phyloP scores from a whole-genome alignment of 2,888 invertebrate species.

The Ophion costatus region DNA sequence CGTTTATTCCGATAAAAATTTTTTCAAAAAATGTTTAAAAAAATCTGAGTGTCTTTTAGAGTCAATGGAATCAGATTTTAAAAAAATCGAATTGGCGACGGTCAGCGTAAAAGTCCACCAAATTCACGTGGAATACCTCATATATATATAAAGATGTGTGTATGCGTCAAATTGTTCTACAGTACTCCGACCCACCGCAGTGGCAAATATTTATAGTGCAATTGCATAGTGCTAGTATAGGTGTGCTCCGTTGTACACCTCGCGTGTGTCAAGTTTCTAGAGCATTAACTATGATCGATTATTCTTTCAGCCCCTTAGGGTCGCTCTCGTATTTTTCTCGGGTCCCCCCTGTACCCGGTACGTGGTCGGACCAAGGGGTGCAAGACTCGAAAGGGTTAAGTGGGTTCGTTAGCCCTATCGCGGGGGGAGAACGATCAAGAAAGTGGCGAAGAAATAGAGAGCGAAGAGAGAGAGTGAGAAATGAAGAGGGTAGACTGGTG shows the following conservation, averaged over 20 bases:
- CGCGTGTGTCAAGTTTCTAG: conserved; percentile 16
- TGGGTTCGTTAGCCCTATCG: conserved; percentile 70
- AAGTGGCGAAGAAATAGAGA: conserved; percentile 12
- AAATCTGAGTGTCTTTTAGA: no score
- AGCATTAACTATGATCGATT: conserved; percentile 75
- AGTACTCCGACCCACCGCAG: neutral
- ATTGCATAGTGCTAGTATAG: conserved; percentile 9
- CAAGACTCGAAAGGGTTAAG: conserved; percentile 59
- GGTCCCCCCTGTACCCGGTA: conserved; percentile 16
- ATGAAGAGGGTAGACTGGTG: neutral
- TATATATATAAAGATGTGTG: no score
- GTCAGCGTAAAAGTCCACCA: no score
- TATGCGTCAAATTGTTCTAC: no score
- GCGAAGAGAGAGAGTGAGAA: neutral
- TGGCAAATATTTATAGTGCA: conserved; percentile 31
- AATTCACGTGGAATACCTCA: no score
- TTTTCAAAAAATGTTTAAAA: no score
- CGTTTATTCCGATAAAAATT: no score
- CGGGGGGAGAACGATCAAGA: conserved; percentile 36
- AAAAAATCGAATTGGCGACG: no score
- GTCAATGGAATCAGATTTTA: no score
- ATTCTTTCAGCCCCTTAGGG: conserved; percentile 74
- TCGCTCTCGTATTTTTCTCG: conserved; percentile 31
- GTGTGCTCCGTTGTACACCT: neutral
- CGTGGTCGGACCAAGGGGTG: conserved; percentile 17